phyloP scores from a whole-genome alignment of 53 echinoderm and acorn worm species.

The Echinarachnius parma region DNA sequence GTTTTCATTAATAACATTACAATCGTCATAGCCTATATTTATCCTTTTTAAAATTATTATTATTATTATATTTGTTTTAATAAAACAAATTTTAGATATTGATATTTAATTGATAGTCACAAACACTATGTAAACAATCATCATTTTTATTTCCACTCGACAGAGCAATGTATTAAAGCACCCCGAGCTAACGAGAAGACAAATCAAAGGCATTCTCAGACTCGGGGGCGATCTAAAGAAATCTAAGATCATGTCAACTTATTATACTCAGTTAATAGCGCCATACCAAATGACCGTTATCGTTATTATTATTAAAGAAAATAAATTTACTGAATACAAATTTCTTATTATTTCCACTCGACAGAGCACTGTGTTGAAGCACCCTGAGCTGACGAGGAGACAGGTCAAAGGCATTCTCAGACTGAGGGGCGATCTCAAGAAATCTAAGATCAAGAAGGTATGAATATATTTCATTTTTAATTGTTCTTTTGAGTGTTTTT shows the following conservation, averaged over 20 bases:
- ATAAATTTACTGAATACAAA: too few relatives aligned
- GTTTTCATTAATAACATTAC: too few relatives aligned
- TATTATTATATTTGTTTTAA: too few relatives aligned
- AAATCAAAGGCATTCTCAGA: slow-evolving; percentile 23
- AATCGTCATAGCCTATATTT: too few relatives aligned
- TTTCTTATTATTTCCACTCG: background rate
- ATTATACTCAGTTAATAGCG: too few relatives aligned
- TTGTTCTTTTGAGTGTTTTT: too few relatives aligned
- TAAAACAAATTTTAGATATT: too few relatives aligned
- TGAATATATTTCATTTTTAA: background rate
- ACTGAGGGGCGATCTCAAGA: slow-evolving; percentile 28
- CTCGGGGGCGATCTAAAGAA: slow-evolving; percentile 26
- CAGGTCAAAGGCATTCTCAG: slow-evolving; percentile 27
- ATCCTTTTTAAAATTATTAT: too few relatives aligned
- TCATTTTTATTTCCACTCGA: background rate
- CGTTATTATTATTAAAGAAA: too few relatives aligned
- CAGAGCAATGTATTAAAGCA: slow-evolving; percentile 32
- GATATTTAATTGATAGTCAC: too few relatives aligned
- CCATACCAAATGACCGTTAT: background rate
- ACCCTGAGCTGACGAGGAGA: slow-evolving; percentile 31
- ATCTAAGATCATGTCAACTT: slow-evolving; percentile 33
- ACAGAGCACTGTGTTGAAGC: slow-evolving; percentile 31
- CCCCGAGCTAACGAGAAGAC: slow-evolving; percentile 30
- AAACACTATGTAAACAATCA: too few relatives aligned
- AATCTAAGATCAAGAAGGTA: slow-evolving; percentile 34